Evolutionary conservation across 2,797 vertebrate genomes (phyloP).

Genomic region (Loriculus beryllinus): DNA sequence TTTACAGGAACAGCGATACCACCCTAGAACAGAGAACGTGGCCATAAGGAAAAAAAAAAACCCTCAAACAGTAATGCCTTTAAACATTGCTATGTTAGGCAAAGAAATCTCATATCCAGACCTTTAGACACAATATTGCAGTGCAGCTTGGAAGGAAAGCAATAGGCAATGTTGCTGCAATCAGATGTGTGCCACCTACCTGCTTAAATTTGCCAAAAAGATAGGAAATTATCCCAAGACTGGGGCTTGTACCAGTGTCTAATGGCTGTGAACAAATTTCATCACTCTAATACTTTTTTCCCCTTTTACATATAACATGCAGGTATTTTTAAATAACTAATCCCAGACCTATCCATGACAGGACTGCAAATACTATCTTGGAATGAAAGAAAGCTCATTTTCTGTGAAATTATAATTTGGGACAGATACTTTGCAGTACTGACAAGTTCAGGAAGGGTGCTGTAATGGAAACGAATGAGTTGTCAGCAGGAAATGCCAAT

Average conservation of each 20-base stretch:
- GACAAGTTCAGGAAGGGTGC: background rate
- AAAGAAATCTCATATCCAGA: background rate
- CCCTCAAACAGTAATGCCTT: background rate
- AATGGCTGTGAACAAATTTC: background rate
- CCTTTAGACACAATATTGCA: background rate
- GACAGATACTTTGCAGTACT: background rate
- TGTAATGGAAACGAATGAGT: background rate
- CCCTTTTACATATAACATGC: background rate
- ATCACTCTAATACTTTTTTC: background rate
- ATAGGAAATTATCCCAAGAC: background rate
- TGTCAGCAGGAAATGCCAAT: background rate
- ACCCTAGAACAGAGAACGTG: background rate
- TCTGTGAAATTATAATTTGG: background rate
- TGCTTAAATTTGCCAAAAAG: background rate
- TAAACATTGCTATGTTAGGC: background rate
- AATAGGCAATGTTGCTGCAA: background rate
- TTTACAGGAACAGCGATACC: background rate
- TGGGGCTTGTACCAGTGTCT: background rate
- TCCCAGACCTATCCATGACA: background rate
- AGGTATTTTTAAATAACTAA: background rate
- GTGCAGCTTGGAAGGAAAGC: background rate
- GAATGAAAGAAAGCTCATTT: background rate
- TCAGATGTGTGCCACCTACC: background rate
- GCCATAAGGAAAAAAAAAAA: background rate
- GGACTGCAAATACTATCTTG: background rate